Conservation (phyloP, 2,888 invertebrate species). For the Sesia bembeciformis region DNA sequence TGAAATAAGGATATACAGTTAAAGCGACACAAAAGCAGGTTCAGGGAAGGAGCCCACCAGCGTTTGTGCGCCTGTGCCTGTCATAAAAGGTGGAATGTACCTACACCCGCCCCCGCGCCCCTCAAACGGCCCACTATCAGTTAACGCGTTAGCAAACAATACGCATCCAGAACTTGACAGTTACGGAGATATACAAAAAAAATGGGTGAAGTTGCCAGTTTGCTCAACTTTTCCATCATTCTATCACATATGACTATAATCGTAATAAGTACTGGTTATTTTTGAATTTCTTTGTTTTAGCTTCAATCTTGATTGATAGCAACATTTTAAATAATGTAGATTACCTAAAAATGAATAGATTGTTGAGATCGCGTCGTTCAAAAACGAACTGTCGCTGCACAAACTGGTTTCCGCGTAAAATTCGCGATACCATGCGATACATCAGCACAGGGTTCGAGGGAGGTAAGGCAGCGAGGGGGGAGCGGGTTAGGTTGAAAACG, state of each 20-base stretch:
- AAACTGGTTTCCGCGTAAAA: constrained; percentile 69
- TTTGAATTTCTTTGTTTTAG: no score
- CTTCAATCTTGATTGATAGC: no score
- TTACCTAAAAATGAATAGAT: constrained; percentile 19
- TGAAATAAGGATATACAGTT: constrained; percentile 23
- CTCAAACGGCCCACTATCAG: constrained; percentile 31
- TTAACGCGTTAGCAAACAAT: constrained; percentile 34
- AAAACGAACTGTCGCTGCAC: constrained; percentile 41
- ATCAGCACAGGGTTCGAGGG: constrained; percentile 58
- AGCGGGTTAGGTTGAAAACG: constrained; percentile 55
- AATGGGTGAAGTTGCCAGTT: no score
- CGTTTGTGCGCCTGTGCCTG: constrained; percentile 26
- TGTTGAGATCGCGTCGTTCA: constrained; percentile 28
- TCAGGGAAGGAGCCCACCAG: constrained; percentile 23
- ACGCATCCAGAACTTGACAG: background rate
- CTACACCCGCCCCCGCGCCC: constrained; percentile 18
- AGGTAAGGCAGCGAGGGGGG: constrained; percentile 42
- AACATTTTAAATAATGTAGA: background rate
- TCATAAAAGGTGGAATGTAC: constrained; percentile 48
- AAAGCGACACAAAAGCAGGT: constrained; percentile 13
- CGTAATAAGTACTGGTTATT: no score
- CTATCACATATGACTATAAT: no score
- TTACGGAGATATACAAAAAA: background rate
- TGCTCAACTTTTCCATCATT: no score
- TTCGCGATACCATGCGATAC: constrained; percentile 69